Evolutionary conservation across 2,113 vertebrate genomes (phyloP).

Genomic region (Propithecus coquereli): DNA sequence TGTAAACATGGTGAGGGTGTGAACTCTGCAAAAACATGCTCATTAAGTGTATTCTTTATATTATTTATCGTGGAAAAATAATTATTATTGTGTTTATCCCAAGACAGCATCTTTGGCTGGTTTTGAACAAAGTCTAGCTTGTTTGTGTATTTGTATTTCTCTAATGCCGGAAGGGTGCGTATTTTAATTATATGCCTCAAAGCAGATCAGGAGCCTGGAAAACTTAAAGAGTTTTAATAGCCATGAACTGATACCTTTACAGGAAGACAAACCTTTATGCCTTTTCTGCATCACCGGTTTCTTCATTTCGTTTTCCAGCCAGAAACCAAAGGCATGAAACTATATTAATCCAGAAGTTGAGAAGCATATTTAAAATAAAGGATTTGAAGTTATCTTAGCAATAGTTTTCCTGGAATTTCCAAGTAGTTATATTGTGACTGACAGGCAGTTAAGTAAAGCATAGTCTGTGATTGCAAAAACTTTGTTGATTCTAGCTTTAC

Average conservation of each 20-base stretch:
- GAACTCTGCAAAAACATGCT: not conserved
- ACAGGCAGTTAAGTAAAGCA: not conserved
- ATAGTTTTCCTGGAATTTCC: not conserved
- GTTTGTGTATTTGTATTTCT: not conserved
- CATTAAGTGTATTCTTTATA: not conserved
- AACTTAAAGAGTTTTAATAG: not conserved
- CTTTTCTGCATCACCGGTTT: conserved; percentile 25
- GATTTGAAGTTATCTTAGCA: not conserved
- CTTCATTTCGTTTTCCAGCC: conserved; percentile 42
- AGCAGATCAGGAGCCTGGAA: not conserved
- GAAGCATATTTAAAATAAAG: conserved; percentile 33
- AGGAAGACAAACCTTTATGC: not conserved
- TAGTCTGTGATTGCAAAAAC: not conserved
- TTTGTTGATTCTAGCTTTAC: not conserved
- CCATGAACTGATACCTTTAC: not conserved
- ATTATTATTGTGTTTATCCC: not conserved
- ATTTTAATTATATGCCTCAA: conserved; percentile 35
- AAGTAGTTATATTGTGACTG: not conserved
- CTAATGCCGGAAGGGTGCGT: not conserved
- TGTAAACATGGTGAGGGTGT: not conserved
- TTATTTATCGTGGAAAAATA: not conserved
- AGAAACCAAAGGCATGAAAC: not conserved
- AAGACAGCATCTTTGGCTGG: not conserved
- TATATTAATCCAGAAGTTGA: not conserved
- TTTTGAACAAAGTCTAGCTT: not conserved